Evolutionary conservation across 2,797 vertebrate species (phyloP).

Genomic region (Monodelphis domestica): DNA sequence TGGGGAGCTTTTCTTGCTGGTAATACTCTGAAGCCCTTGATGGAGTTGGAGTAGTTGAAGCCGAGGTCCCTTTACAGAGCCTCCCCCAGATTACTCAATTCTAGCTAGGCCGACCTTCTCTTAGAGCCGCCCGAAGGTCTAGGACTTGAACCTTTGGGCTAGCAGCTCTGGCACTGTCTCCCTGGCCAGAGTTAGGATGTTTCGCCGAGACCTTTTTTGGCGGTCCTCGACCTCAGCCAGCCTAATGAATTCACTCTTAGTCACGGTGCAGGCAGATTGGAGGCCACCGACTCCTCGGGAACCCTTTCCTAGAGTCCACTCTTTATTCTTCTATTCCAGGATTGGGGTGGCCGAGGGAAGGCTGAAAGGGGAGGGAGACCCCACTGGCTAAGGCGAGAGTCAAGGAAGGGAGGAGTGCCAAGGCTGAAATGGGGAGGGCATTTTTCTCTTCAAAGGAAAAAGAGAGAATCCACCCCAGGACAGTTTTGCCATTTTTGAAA

Average conservation of each 20-base stretch:
- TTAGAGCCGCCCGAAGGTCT: background rate
- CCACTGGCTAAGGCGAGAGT: background rate
- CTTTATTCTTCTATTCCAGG: background rate
- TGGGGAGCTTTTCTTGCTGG: background rate
- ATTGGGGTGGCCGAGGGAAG: background rate
- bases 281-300: constrained; percentile 53
- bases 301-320: constrained; percentile 43
- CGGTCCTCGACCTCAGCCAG: background rate
- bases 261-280: constrained; percentile 55
- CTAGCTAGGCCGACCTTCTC: constrained; percentile 65
- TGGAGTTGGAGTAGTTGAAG: background rate
- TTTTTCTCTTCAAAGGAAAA: background rate
- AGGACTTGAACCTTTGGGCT: background rate
- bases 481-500: background rate
- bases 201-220: background rate
- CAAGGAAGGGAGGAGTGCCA: background rate
- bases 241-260: constrained; percentile 43
- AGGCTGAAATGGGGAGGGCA: background rate
- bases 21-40: background rate
- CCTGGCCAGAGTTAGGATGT: background rate
- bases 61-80: background rate
- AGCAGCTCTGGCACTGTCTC: constrained; percentile 12
- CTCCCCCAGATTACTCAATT: constrained; percentile 19
- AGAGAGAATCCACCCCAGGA: background rate
- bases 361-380: background rate